Evolutionary conservation across 2,797 vertebrate species (phyloP), one percentile per base, ranked within the genome.

Genomic region (Scleropages formosus): DNA sequence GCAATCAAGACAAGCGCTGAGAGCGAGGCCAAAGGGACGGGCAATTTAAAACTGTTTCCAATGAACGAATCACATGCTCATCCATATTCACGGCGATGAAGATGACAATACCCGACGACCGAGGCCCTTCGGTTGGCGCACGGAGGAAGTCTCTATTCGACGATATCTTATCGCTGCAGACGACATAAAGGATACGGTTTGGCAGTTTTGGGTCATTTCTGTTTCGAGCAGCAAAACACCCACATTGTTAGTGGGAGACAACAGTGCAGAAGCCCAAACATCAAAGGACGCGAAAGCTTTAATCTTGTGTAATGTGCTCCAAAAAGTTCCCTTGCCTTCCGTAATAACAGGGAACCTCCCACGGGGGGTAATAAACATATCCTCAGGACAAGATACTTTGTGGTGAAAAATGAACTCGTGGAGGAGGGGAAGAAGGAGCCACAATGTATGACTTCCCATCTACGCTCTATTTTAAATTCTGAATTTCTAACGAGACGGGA

Each of bases 271-370:
- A 70, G 83, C 78, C 31, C 59, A 76, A 74, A 83, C 87, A 87
- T 90, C 84, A 90, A 91, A 88, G 87, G 85, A 82, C 74, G 87
- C 85, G 88, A 81, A 84, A 71, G 89, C 89, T 92, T 91, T 92
- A 86, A 91, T 90, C 88, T 87, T 78, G 80, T 80, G 84, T 77
- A 74, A 73, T 76, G 74, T 80, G 77, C 80, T 75, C 80, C 81
- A 15, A 61, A 89, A 87, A 85, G 79, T 87, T 89, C 89, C 78
- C 72, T 49, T 2, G 53, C 49, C 83, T 73, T 83, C 84, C 73
- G 82, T 80, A 79, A 80, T 83, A 80, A 78, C 78, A 84, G 77
- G 74, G 70, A 80, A 82, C 75, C 15, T 73, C 66, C 51, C 61
- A 77, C 72, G 80, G 76, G 71, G 80, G 80, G 82, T 31, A n/a